Evolutionary conservation across 1,140 invertebrate species (phyloP), one percentile per base, ranked within the genome.

Genomic region (Trachymyrmex septentrionalis): DNA sequence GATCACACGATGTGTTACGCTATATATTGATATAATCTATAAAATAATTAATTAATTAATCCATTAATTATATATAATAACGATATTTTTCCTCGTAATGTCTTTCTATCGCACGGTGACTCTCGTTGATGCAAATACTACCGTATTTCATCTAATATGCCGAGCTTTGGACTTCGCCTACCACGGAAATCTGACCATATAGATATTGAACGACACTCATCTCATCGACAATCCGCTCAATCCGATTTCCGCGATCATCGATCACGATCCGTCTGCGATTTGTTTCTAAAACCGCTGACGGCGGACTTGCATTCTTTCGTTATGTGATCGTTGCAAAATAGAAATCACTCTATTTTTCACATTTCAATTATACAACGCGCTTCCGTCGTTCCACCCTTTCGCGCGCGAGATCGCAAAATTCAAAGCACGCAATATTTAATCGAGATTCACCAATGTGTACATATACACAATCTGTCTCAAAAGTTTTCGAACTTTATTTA

Each of bases 1-100:
- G 71, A 71, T 89, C 76, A 66, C 76, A 82, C 66, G 69, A 89
- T 4, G n/a, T 53, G n/a, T 53, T 73, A 88, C 67, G 59, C 61
- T 86, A 57, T 53, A n/a, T 57, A 66, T 50, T 44, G n/a, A n/a
- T 24, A 21, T 34, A 34, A 50, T 7, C 12, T 73, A 81, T 57
- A 57, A 30, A 2, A 84, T 71, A 59, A 71, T 71, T 81, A 72
- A 72, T 72, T 50, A 73, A 76, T 88, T 38, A n/a, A 64, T 34
- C 59, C 30, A 66, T 34, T 66, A 59, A 59, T 59, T 21, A n/a
- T 21, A 57, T 21, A 64, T 67, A 72, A 73, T 27, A 85, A 85
- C 16, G 19, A 78, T 50, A 66, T 57, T 7, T 53, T 57, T 66
- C 14, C 77, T 81, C 78, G 30, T n/a, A 38, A 21, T 59, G 53